Evolutionary conservation across 2,888 invertebrate species (phyloP).

Genomic region (Teleiodes luculella): DNA sequence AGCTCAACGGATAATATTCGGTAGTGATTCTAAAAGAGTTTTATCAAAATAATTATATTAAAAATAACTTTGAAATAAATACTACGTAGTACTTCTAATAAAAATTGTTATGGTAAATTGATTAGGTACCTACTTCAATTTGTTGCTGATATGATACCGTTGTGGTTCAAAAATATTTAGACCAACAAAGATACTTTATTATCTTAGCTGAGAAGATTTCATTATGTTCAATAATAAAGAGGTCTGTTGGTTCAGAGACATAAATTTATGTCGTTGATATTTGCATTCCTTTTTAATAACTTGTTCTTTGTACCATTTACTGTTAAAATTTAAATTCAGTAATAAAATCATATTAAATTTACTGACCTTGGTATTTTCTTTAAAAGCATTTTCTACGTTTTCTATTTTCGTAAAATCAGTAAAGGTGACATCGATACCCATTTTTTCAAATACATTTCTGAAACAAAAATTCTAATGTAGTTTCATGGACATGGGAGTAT

Average conservation of each 20-base stretch:
- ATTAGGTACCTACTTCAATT: conserved; percentile 8
- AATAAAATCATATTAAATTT: background rate
- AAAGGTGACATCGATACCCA: conserved; percentile 87
- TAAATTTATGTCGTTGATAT: background rate
- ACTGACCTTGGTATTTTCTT: conserved; percentile 89
- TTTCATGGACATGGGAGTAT: background rate
- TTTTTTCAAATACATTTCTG: conserved; percentile 78
- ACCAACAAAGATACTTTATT: conserved; percentile 9
- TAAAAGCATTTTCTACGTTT: conserved; percentile 83
- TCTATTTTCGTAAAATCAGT: conserved; percentile 85
- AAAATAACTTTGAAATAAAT: background rate
- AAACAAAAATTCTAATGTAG: conserved; percentile 30
- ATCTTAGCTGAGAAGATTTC: background rate
- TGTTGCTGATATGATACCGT: background rate
- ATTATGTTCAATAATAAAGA: background rate
- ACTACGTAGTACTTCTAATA: conserved; percentile 25
- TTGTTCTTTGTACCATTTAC: background rate
- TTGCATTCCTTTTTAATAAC: background rate
- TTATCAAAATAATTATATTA: background rate
- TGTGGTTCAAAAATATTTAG: conserved; percentile 1
- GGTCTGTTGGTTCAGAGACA: too few species aligned
- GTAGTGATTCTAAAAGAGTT: background rate
- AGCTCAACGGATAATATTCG: too few species aligned
- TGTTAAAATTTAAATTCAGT: background rate
- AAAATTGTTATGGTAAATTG: conserved; percentile 33